Base-by-base conservation (phyloP, 2,113 vertebrate genomes). In the Alethe castanea region DNA sequence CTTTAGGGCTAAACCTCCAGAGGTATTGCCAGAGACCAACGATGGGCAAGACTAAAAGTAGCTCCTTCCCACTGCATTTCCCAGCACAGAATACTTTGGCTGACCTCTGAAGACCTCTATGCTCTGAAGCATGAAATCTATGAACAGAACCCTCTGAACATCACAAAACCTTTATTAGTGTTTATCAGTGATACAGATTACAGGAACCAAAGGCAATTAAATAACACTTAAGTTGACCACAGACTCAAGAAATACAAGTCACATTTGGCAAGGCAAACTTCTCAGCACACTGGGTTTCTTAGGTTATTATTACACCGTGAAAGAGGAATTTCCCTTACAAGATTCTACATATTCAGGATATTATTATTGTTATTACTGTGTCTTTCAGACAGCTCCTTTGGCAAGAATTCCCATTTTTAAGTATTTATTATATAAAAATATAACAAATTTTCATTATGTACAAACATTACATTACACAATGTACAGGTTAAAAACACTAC, bases 401-500 rank as follows among this genome's bases (percentile, higher is more conserved):
- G 98, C 98, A 98, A 97, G 91, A 98, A 97, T 96, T 97, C 96
- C 90, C 92, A 96, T 95, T 96, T 97, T 97, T 96, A 89, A 97
- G 92, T 83, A 97, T 97, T 97, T 98, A 98, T 98, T 97, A 97
- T 98, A 98, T 98, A 98, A 98, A 98, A 98, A 98, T 98, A 98
- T 95, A 98, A 98, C 97, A 92, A 96, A 97, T 98, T 98, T 97
- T 98, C 96, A 96, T 97, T 98, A 98, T 98, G 96, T 98, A 98
- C 98, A 98, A 98, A 98, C 98, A 97, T 98, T 98, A 98, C 98
- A 98, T 98, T 98, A 98, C 97, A 98, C 97, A 95, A 97, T 98
- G 95, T 98, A 98, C 98, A 98, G 97, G 97, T 98, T 98, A 97
- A 97, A 98, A 98, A 98, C 95, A 97, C 97, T 98, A 98, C 97